These are phyloP conservation scores for Venusia cambrica DNA, from an alignment of 2,888 invertebrate species.

Conservation along the genomic window DNA sequence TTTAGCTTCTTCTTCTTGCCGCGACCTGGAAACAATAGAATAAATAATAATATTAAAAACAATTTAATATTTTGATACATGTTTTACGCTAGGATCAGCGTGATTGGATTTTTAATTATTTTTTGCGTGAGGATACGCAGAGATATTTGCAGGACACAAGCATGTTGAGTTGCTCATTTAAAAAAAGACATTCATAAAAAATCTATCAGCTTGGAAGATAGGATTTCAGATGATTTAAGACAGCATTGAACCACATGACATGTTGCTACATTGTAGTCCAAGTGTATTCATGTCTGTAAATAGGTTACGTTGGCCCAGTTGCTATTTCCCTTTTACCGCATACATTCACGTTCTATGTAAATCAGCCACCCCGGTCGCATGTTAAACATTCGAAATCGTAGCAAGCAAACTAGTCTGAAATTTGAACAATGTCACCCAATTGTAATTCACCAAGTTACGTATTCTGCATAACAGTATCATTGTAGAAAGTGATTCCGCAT, in stretches of 20 bases:
- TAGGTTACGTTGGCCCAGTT: constrained; percentile 17
- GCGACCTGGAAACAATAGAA: constrained; percentile 87
- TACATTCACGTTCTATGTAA: constrained; percentile 33
- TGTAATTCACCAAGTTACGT: constrained; percentile 72
- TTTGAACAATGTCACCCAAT: constrained; percentile 54
- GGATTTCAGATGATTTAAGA: no score
- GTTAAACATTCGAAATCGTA: constrained; percentile 43
- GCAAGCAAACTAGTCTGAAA: constrained; percentile 27
- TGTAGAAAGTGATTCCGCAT: constrained; percentile 73
- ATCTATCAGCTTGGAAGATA: no score
- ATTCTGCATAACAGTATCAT: constrained; percentile 74
- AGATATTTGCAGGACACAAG: no score
- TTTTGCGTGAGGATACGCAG: no score
- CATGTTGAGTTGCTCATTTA: no score
- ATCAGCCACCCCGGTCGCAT: constrained; percentile 33
- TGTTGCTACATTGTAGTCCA: constrained; percentile 4
- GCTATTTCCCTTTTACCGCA: constrained; percentile 30
- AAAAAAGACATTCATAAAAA: no score
- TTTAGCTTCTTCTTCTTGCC: constrained; percentile 91
- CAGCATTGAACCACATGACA: no score
- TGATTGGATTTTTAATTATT: no score
- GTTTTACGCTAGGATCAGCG: no score
- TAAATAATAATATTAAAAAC: no score
- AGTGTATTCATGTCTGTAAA: constrained; percentile 12
- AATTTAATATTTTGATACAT: no score